phyloP scores from a whole-genome alignment of 2,888 invertebrate genomes.

The Brenthis hecate region DNA sequence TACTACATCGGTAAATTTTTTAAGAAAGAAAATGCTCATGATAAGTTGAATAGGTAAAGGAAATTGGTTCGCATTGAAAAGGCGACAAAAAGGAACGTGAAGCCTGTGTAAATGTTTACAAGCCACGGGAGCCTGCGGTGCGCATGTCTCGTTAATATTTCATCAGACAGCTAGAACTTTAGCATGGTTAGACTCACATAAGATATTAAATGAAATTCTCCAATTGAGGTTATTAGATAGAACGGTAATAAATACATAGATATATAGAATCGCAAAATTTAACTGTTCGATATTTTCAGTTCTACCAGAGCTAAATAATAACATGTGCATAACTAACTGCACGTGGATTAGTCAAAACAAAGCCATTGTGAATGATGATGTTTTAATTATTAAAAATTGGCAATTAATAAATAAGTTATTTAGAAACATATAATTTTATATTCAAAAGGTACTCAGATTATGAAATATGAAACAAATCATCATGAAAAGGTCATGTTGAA shows the following conservation, averaged over 20 bases:
- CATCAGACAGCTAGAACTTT: slow-evolving; percentile 36
- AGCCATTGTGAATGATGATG: too few relatives aligned
- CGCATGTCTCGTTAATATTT: slow-evolving; percentile 41
- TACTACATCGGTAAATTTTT: not conserved
- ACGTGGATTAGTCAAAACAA: too few relatives aligned
- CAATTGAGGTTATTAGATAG: slow-evolving; percentile 2
- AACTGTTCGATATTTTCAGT: too few relatives aligned
- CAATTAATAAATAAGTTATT: too few relatives aligned
- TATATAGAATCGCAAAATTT: not conserved
- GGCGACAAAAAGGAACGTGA: slow-evolving; percentile 8
- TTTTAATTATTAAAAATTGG: too few relatives aligned
- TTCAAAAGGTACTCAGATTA: too few relatives aligned
- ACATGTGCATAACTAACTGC: too few relatives aligned
- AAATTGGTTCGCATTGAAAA: slow-evolving; percentile 13
- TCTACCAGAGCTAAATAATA: too few relatives aligned
- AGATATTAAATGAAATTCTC: slow-evolving; percentile 8
- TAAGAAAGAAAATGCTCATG: not conserved
- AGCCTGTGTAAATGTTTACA: slow-evolving; percentile 27
- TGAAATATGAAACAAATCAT: too few relatives aligned
- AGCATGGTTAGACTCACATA: slow-evolving; percentile 24
- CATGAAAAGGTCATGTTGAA: too few relatives aligned
- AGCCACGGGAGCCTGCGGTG: slow-evolving; percentile 18
- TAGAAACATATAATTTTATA: too few relatives aligned
- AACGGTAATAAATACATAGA: not conserved
- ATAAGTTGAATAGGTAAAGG: slow-evolving; percentile 8